phyloP scores from a whole-genome alignment of 2,113 vertebrate genomes.

The Seriola dumerili region DNA sequence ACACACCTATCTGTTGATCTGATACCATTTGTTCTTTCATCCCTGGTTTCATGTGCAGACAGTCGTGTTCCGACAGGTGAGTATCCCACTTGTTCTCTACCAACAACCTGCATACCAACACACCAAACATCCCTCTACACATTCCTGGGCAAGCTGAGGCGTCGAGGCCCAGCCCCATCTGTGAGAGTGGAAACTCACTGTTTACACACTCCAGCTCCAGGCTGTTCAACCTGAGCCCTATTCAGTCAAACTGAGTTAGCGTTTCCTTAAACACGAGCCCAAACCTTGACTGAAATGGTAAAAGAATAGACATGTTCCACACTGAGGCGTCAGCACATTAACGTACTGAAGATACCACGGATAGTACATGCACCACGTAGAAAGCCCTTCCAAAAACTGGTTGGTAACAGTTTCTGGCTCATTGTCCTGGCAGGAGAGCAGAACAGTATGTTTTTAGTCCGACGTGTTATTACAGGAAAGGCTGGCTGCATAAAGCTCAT shows the following conservation, averaged over 20 bases:
- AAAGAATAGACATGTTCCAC: neutral
- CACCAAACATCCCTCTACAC: constrained; percentile 8
- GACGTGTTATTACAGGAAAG: neutral
- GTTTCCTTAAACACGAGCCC: too few species aligned
- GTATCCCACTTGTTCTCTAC: neutral
- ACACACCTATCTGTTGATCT: neutral
- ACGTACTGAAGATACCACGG: neutral
- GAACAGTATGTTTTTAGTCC: neutral
- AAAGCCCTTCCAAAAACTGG: neutral
- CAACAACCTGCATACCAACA: constrained; percentile 11
- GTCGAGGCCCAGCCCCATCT: neutral
- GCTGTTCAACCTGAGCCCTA: too few species aligned
- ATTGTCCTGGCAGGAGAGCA: neutral
- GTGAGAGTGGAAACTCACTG: constrained; percentile 36
- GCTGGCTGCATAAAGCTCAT: neutral
- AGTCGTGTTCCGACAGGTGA: constrained; percentile 44
- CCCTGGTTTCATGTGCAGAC: neutral
- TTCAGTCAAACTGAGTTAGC: too few species aligned
- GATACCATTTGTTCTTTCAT: constrained; percentile 3
- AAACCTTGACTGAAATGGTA: too few species aligned
- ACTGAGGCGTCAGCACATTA: neutral
- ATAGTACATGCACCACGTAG: neutral
- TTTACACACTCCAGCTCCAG: neutral
- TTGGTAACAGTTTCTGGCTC: neutral
- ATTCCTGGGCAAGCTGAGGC: constrained; percentile 58